Evolutionary conservation across 1,140 invertebrate species (phyloP).

Genomic region (Musca domestica): DNA sequence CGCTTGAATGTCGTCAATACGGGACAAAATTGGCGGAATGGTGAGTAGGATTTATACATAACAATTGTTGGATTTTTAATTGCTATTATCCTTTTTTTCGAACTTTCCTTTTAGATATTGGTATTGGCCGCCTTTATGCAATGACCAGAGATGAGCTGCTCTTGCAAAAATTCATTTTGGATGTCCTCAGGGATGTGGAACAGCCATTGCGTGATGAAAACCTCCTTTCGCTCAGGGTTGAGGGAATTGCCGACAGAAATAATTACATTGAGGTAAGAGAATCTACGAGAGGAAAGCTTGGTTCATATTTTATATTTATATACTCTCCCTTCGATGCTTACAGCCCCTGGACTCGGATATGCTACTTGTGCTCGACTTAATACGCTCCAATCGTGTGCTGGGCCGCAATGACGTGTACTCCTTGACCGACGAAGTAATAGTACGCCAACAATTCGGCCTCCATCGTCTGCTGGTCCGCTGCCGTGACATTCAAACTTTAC

Average conservation of each 20-base stretch:
- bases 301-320: too few relatives aligned
- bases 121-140: not conserved
- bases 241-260: not conserved
- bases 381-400: slow-evolving; percentile 37
- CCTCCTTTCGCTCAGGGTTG: not conserved
- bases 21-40: not conserved
- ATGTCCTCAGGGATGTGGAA: slow-evolving; percentile 10
- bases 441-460: slow-evolving; percentile 25
- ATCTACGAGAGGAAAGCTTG: too few relatives aligned
- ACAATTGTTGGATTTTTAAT: not conserved
- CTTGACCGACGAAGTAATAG: slow-evolving; percentile 20
- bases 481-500: slow-evolving; percentile 38
- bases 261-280: slow-evolving; percentile 12
- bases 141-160: slow-evolving; percentile 13
- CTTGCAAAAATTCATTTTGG: slow-evolving; percentile 24
- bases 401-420: slow-evolving; percentile 32
- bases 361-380: slow-evolving; percentile 36
- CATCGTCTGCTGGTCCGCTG: slow-evolving; percentile 35
- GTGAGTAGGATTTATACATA: not conserved
- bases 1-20: not conserved
- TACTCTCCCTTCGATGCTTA: too few relatives aligned
- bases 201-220: not conserved
- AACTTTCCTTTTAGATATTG: not conserved
- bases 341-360: slow-evolving; percentile 29
- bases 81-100: not conserved